phyloP scores from a whole-genome alignment of 2,888 invertebrate genomes.

The Lepidocyrtoides sp. region DNA sequence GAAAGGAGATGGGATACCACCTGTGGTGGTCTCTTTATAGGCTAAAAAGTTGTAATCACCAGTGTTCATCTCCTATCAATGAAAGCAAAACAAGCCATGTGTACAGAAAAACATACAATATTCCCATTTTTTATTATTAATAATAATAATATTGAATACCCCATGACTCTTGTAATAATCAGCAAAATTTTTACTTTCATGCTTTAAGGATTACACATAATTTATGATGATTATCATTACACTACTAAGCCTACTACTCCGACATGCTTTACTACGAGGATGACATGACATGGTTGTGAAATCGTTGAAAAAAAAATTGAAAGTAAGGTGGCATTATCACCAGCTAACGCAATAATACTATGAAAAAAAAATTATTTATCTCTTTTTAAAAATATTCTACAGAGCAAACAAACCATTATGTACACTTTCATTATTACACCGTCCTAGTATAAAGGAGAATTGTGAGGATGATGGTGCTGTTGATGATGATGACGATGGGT shows the following conservation, averaged over 20 bases:
- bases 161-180: conserved; percentile 36
- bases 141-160: conserved; percentile 20
- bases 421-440: conserved; percentile 68
- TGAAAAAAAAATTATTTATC: conserved; percentile 18
- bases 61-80: conserved; percentile 27
- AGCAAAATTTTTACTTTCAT: conserved; percentile 34
- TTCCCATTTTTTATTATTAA: conserved; percentile 19
- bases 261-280: neutral
- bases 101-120: neutral
- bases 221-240: neutral
- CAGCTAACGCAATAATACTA: neutral
- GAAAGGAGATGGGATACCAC: conserved; percentile 39
- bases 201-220: conserved; percentile 36
- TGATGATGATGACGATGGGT: conserved; percentile 20
- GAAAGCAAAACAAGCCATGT: conserved; percentile 3
- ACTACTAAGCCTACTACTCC: neutral
- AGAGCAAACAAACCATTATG: conserved; percentile 65
- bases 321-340: conserved; percentile 26
- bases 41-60: conserved; percentile 27
- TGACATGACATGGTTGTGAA: conserved; percentile 44
- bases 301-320: conserved; percentile 56
- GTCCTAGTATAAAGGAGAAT: conserved; percentile 2
- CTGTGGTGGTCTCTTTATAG: conserved; percentile 55
- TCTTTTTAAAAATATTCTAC: conserved; percentile 58
- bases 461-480: neutral